Evolutionary conservation across 23 tunicate genomes (phyloP).

Genomic region (Aplidium turbinatum): DNA sequence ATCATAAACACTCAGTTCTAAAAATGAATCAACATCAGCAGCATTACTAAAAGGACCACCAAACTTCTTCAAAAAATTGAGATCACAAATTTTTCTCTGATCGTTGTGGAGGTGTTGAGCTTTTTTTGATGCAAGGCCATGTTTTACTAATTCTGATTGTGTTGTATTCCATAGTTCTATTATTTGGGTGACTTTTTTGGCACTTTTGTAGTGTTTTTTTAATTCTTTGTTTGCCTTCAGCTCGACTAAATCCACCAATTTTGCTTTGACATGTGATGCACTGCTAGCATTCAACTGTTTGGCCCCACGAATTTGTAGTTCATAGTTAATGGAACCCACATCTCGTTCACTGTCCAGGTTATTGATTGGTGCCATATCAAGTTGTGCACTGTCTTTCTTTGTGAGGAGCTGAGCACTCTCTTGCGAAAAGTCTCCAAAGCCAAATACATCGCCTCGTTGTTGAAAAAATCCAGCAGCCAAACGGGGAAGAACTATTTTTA

Average conservation of each 20-base stretch:
- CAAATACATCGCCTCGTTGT: constrained; percentile 13
- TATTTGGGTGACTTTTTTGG: neutral
- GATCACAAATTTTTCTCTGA: too few species aligned
- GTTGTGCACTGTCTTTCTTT: neutral
- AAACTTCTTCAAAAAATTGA: too few species aligned
- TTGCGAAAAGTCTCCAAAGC: neutral
- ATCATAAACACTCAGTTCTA: too few species aligned
- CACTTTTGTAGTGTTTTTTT: neutral
- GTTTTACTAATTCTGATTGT: neutral
- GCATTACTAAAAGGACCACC: too few species aligned
- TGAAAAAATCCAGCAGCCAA: neutral
- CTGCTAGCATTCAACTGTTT: neutral
- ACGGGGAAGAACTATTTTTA: neutral
- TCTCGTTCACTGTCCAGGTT: constrained; percentile 17
- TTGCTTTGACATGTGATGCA: constrained; percentile 9
- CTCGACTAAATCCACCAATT: constrained; percentile 4
- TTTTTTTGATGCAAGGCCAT: neutral
- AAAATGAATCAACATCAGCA: too few species aligned
- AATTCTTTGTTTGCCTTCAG: constrained; percentile 6
- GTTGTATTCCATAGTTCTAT: neutral
- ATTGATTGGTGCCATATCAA: constrained; percentile 1
- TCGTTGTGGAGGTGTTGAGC: too few species aligned
- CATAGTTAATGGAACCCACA: constrained; percentile 4
- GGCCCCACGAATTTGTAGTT: constrained; percentile 2
- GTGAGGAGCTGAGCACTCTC: neutral